These are phyloP conservation scores for Ischnura elegans DNA, from an alignment of 2,888 invertebrate genomes.

Conservation along the genomic window DNA sequence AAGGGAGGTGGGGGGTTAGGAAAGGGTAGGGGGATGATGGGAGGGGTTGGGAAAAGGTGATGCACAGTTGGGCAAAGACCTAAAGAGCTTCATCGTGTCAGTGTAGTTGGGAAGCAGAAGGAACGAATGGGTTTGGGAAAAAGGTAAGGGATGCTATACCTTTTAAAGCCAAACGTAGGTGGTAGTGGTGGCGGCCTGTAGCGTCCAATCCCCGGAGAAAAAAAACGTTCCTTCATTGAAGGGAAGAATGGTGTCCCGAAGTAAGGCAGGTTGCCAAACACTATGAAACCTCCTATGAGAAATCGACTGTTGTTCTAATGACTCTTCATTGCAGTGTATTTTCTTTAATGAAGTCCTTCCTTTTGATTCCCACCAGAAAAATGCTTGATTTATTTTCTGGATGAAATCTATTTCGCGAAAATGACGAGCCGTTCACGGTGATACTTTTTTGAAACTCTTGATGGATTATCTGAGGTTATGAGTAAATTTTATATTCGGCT, in stretches of 20 bases:
- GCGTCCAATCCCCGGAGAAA: not conserved
- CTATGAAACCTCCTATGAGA: not conserved
- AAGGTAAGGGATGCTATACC: not conserved
- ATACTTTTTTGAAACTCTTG: too few species aligned
- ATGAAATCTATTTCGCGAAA: too few species aligned
- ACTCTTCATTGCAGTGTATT: too few species aligned
- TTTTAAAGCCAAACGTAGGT: not conserved
- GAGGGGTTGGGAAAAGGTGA: not conserved
- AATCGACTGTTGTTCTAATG: not conserved
- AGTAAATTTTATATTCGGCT: too few species aligned
- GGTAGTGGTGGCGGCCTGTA: not conserved
- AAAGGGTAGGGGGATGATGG: not conserved
- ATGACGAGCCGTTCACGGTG: not conserved
- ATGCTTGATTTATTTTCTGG: too few species aligned
- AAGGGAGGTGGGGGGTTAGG: not conserved
- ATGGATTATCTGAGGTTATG: not conserved
- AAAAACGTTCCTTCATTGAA: not conserved
- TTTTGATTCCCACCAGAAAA: too few species aligned
- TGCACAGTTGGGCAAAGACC: not conserved
- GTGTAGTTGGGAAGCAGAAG: not conserved
- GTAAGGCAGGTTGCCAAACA: not conserved
- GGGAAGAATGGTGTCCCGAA: not conserved
- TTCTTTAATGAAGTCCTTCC: too few species aligned
- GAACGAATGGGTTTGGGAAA: not conserved
- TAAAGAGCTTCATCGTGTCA: not conserved